These are phyloP conservation scores for Brachionus angularis DNA, from an alignment of 1,140 invertebrate genomes.

Conservation along the genomic window DNA sequence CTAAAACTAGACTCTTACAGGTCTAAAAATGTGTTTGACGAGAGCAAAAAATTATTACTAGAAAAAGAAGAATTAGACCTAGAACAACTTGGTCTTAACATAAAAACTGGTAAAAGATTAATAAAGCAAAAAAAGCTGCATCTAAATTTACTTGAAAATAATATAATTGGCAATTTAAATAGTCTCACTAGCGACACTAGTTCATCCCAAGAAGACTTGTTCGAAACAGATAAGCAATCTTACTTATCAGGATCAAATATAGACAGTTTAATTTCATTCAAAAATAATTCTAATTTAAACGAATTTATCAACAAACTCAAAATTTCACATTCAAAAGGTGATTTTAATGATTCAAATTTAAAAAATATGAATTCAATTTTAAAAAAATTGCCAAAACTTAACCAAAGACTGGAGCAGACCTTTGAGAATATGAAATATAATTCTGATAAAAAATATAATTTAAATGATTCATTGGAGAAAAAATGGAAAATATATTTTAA, in stretches of 20 bases:
- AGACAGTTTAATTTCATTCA: neutral
- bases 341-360: neutral
- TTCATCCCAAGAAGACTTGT: slow-evolving; percentile 16
- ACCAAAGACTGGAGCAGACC: neutral
- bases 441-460: neutral
- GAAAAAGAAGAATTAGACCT: slow-evolving; percentile 25
- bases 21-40: slow-evolving; percentile 5
- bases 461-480: neutral
- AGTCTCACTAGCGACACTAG: neutral
- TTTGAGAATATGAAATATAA: neutral
- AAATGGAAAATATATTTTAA: slow-evolving; percentile 32
- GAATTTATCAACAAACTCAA: slow-evolving; percentile 6
- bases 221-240: no score
- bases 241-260: neutral
- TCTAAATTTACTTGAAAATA: slow-evolving; percentile 8
- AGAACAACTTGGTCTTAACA: slow-evolving; percentile 16
- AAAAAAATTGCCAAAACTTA: slow-evolving; percentile 23
- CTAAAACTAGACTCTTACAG: neutral
- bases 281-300: slow-evolving; percentile 15
- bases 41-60: slow-evolving; percentile 3
- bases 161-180: neutral
- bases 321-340: slow-evolving; percentile 11
- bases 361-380: neutral
- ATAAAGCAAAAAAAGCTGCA: slow-evolving; percentile 15
- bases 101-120: neutral